These are phyloP conservation scores for Sebastes elongatus DNA, from an alignment of 2,797 vertebrate genomes.

Conservation along the genomic window DNA sequence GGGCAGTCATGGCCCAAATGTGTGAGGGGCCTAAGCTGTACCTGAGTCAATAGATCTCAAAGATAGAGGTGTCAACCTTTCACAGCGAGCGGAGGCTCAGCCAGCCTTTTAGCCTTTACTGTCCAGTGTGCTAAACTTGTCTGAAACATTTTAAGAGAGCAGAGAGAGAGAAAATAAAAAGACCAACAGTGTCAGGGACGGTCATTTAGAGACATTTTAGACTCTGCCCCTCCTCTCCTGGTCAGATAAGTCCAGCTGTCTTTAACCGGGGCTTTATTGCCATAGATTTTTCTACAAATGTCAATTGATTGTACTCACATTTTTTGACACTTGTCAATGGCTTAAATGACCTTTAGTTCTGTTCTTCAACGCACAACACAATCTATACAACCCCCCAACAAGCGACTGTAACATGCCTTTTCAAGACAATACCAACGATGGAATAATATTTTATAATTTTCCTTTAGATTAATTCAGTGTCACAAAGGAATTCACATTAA, in stretches of 20 bases:
- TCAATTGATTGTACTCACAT: neutral
- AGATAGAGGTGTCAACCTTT: slow-evolving; percentile 73
- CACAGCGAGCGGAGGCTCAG: slow-evolving; percentile 41
- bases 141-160: slow-evolving; percentile 42
- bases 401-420: neutral
- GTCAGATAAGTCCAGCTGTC: neutral
- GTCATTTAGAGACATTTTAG: slow-evolving; percentile 17
- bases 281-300: neutral
- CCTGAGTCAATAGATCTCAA: slow-evolving; percentile 72
- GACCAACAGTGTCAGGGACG: slow-evolving; percentile 14
- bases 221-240: neutral
- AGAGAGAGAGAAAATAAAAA: slow-evolving; percentile 16
- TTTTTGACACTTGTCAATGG: neutral
- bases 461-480: neutral
- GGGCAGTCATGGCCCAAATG: slow-evolving; percentile 59
- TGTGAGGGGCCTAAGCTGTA: slow-evolving; percentile 43
- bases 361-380: neutral
- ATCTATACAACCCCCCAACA: neutral
- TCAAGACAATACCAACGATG: neutral
- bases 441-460: neutral
- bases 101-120: slow-evolving; percentile 48
- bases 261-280: neutral
- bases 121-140: slow-evolving; percentile 49
- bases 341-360: neutral
- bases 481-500: neutral